These are phyloP conservation scores for Labia minor DNA, from an alignment of 2,888 invertebrate genomes.

Conservation along the genomic window DNA sequence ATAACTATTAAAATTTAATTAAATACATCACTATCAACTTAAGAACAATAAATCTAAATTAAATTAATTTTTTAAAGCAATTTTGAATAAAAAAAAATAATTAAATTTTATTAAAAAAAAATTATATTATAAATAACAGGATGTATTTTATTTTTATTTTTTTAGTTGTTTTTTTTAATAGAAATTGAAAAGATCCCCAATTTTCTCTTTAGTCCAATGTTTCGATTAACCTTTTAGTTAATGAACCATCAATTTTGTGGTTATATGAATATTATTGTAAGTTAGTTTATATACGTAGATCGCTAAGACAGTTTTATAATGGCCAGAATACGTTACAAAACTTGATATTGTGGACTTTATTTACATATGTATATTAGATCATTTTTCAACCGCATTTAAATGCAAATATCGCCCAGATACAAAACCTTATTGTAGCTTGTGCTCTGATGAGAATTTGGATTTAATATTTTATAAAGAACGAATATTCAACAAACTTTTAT, in stretches of 20 bases:
- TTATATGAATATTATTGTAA: background rate
- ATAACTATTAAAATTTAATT: no score
- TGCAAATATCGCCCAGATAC: conserved; percentile 13
- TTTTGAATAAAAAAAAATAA: no score
- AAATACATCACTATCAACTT: no score
- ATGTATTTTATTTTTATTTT: no score
- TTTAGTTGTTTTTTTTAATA: no score
- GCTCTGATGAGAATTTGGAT: conserved; percentile 8
- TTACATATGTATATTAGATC: conserved; percentile 13
- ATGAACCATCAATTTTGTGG: background rate
- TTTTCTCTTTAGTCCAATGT: no score
- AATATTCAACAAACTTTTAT: conserved; percentile 13
- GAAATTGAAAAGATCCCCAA: no score
- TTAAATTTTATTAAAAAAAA: no score
- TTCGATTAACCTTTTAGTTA: no score
- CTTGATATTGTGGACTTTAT: conserved; percentile 13
- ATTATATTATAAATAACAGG: no score
- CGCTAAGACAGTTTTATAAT: background rate
- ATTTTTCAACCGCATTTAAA: conserved; percentile 4
- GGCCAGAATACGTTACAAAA: background rate
- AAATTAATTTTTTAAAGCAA: no score
- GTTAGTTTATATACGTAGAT: background rate
- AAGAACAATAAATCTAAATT: no score
- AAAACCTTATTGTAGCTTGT: conserved; percentile 2
- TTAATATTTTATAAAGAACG: conserved; percentile 13